phyloP scores from a whole-genome alignment of 2,113 vertebrate species.

The Vicugna pacos region DNA sequence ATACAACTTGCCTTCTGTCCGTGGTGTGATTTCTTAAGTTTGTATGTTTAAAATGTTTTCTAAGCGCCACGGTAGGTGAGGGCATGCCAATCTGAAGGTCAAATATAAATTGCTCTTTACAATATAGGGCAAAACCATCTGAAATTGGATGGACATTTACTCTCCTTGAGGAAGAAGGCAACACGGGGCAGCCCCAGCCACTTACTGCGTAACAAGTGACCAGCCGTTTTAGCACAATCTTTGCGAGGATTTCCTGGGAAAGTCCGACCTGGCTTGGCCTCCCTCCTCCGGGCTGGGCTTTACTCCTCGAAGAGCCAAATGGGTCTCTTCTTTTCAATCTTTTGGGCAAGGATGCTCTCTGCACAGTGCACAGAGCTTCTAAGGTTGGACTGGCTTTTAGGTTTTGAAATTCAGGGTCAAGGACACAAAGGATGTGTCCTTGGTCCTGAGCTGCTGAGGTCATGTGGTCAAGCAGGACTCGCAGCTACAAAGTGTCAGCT shows the following conservation, averaged over 20 bases:
- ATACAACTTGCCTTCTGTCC: background rate
- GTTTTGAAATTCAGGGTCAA: constrained; percentile 49
- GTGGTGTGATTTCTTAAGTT: background rate
- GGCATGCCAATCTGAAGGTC: background rate
- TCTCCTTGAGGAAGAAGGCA: rapidly evolving
- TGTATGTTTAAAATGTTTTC: background rate
- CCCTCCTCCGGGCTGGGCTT: background rate
- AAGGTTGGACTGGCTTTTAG: background rate
- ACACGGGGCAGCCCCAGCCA: background rate
- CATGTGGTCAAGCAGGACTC: background rate
- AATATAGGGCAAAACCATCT: background rate
- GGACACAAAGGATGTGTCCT: constrained; percentile 31
- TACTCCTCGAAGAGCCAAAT: background rate
- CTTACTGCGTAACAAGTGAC: background rate
- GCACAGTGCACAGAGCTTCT: background rate
- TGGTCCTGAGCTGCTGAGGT: background rate
- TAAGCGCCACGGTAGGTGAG: background rate
- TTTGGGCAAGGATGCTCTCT: background rate
- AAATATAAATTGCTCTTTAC: background rate
- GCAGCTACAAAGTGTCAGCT: background rate
- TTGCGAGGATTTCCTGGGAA: background rate
- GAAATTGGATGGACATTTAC: background rate
- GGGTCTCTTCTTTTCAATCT: background rate
- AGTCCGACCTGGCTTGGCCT: background rate
- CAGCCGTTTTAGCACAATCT: background rate